Conservation (phyloP, 2,797 vertebrate species). For the Spondyliosoma cantharus region DNA sequence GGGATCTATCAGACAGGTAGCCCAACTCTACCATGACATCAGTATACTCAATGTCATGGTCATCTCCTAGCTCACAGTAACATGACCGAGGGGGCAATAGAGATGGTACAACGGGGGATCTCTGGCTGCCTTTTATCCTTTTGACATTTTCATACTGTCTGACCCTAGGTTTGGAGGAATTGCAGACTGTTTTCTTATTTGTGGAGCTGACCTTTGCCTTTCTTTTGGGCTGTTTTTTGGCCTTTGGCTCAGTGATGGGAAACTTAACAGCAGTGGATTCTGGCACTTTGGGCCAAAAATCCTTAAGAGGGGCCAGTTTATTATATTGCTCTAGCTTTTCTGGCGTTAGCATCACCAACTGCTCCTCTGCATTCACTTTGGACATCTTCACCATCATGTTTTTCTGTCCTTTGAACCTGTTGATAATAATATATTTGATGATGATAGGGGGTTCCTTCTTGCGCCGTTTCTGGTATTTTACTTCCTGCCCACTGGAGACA, state of each 20-base stretch:
- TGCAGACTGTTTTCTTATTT: constrained; percentile 87
- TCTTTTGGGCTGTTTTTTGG: constrained; percentile 91
- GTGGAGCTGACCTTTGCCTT: constrained; percentile 89
- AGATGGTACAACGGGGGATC: constrained; percentile 70
- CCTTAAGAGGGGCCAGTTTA: constrained; percentile 94
- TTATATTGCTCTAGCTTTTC: constrained; percentile 90
- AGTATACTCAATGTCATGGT: constrained; percentile 89
- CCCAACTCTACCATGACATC: constrained; percentile 98
- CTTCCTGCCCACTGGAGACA: constrained; percentile 62
- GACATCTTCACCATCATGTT: constrained; percentile 98
- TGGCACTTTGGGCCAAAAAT: constrained; percentile 96
- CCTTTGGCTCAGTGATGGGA: constrained; percentile 89
- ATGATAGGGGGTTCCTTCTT: constrained; percentile 96
- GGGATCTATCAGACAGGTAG: constrained; percentile 95
- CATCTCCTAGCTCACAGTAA: constrained; percentile 91
- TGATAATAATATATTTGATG: constrained; percentile 99
- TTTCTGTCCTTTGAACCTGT: constrained; percentile 98
- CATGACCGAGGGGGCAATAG: constrained; percentile 89
- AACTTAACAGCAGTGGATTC: constrained; percentile 94
- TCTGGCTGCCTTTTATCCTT: constrained; percentile 80
- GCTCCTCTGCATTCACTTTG: constrained; percentile 91
- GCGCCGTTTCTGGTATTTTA: constrained; percentile 90
- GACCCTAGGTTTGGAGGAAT: constrained; percentile 82
- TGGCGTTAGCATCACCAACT: constrained; percentile 90
- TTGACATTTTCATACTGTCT: constrained; percentile 74